Evolutionary conservation across 1,140 invertebrate genomes (phyloP).

Genomic region (Bombus confusus): DNA sequence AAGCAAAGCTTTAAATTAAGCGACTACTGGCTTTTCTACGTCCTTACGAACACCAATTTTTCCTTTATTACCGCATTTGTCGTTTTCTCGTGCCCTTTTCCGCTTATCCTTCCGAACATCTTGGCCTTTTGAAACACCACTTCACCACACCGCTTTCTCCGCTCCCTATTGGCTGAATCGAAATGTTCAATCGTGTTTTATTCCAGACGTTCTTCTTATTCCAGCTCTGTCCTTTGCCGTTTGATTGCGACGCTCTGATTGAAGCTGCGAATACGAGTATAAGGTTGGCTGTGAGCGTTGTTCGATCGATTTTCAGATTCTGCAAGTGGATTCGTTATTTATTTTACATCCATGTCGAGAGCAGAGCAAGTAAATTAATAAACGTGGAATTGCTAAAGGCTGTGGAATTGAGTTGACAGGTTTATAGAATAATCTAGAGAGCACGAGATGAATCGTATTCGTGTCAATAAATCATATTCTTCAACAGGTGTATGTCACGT

Average conservation of each 20-base stretch:
- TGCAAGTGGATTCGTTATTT: background rate
- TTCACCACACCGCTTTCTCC: background rate
- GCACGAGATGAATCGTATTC: background rate
- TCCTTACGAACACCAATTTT: conserved; percentile 15
- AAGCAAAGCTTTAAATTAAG: conserved; percentile 5
- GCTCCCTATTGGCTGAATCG: background rate
- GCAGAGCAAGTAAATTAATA: no score
- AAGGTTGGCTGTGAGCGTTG: background rate
- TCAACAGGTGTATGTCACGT: background rate
- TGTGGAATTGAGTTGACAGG: background rate
- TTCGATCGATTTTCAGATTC: background rate
- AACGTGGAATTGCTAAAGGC: background rate
- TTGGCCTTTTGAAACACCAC: background rate
- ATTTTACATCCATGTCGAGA: no score
- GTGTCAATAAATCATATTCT: background rate
- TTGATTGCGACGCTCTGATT: background rate
- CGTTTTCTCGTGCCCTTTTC: background rate
- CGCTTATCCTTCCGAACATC: background rate
- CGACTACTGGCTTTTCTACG: background rate
- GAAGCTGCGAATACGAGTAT: background rate
- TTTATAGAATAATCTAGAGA: background rate
- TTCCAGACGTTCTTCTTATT: background rate
- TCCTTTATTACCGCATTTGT: background rate
- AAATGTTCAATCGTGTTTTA: background rate
- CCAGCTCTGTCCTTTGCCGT: background rate